Evolutionary conservation across 2,888 invertebrate species (phyloP), one percentile per base, ranked within the genome.

Genomic region (Campaea margaritaria): DNA sequence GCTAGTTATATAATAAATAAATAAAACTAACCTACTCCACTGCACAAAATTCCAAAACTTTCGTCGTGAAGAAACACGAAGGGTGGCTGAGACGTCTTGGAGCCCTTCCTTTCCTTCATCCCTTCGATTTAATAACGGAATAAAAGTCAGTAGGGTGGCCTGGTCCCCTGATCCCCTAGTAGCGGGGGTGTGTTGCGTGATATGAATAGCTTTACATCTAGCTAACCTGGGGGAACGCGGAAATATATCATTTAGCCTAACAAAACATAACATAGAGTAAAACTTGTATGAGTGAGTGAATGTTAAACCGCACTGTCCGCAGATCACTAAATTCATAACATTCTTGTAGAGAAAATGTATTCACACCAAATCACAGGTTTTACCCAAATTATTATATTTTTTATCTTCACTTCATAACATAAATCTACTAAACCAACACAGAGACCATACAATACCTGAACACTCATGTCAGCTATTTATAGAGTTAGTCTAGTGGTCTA

Each of bases 101-200:
- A 66, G 75, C 79, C 78, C 81, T 54, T 28, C 72, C 75, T 76
- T 74, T 68, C 70, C 70, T 70, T 72, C 73, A 74, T 83, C 84
- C 83, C 85, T 83, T 81, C 81, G 69, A 78, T 80, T 77, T 81
- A 84, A 87, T 86, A 86, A 84, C 81, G 79, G 82, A 87, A 90
- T 89, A 85, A 86, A 87, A 84, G 87, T 89, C 86, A 87, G 82
- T 89, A 84, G 89, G 89, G 90, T 88, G 86, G 57, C 77, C 76
- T 76, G 84, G 86, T 84, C 83, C 59, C 59, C 45, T 76, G 84
- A 86, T 84, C 83, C 59, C 59, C 45, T 61, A 46, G 46, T 82
- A 76, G 78, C 76, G 85, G 85, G 86, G 54, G 69, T 58, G 68
- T 61, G 68, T 72, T 72, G 76, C 75, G 76, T 75, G 74, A 69